phyloP scores from a whole-genome alignment of 2,888 invertebrate genomes.

The Mayetiola destructor region DNA sequence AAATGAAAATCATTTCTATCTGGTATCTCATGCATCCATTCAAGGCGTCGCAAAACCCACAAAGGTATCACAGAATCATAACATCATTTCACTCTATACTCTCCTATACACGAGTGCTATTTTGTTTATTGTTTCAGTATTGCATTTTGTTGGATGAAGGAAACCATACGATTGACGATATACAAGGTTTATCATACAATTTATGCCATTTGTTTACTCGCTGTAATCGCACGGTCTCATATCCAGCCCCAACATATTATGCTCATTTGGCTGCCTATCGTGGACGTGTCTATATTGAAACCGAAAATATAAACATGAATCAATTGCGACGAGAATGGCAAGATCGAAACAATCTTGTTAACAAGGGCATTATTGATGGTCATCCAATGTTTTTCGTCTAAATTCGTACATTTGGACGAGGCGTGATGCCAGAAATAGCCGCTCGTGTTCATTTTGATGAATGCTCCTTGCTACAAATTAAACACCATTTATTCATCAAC shows the following conservation, averaged over 20 bases:
- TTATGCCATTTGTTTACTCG: slow-evolving; percentile 76
- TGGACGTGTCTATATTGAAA: slow-evolving; percentile 36
- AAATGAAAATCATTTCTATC: slow-evolving; percentile 74
- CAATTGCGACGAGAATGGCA: slow-evolving; percentile 39
- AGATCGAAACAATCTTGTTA: slow-evolving; percentile 38
- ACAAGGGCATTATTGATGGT: slow-evolving; percentile 38
- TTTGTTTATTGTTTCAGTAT: no score
- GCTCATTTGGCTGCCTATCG: slow-evolving; percentile 74
- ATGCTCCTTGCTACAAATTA: background rate
- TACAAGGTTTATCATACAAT: slow-evolving; percentile 67
- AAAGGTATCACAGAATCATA: no score
- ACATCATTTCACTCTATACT: no score
- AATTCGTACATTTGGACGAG: slow-evolving; percentile 19
- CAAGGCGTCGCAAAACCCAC: slow-evolving; percentile 76
- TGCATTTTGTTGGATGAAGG: slow-evolving; percentile 73
- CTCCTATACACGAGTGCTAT: no score
- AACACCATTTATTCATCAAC: background rate
- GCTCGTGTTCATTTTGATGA: no score
- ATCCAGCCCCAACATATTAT: slow-evolving; percentile 78
- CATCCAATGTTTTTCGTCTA: slow-evolving; percentile 61
- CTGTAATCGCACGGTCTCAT: slow-evolving; percentile 69
- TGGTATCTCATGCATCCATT: slow-evolving; percentile 61
- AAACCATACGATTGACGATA: slow-evolving; percentile 51
- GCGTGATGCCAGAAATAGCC: no score
- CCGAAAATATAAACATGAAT: slow-evolving; percentile 22